phyloP scores from a whole-genome alignment of 2,797 vertebrate species.

The Sebastes oblongus region DNA sequence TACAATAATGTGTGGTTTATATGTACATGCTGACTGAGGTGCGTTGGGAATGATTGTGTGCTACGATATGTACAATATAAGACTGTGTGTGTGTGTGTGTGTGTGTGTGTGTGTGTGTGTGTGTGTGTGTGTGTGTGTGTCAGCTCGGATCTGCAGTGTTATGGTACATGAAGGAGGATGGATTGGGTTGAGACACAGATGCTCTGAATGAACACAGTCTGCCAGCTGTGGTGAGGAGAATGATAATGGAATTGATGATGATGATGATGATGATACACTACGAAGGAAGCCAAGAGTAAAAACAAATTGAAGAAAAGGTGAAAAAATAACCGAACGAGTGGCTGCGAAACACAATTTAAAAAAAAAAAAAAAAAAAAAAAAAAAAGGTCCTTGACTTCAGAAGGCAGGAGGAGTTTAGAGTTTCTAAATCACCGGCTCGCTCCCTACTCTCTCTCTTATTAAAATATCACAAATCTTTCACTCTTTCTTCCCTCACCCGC shows the following conservation, averaged over 20 bases:
- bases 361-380: constrained; percentile 9
- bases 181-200: constrained; percentile 63
- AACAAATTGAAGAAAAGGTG: constrained; percentile 45
- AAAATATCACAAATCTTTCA: constrained; percentile 76
- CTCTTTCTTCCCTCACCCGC: constrained; percentile 14
- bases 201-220: constrained; percentile 53
- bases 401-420: constrained; percentile 77
- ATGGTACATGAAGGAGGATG: constrained; percentile 24
- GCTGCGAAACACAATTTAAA: constrained; percentile 32
- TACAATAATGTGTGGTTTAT: constrained; percentile 18
- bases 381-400: constrained; percentile 74
- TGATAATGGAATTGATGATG: constrained; percentile 18
- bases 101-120: not conserved
- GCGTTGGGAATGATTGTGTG: constrained; percentile 25
- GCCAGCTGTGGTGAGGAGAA: constrained; percentile 30
- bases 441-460: constrained; percentile 71
- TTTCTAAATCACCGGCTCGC: constrained; percentile 64
- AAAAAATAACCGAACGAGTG: constrained; percentile 36
- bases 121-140: not conserved
- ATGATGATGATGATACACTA: constrained; percentile 40
- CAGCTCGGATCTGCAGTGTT: constrained; percentile 13
- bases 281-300: constrained; percentile 59
- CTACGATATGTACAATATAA: constrained; percentile 36
- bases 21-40: constrained; percentile 22
- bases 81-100: not conserved